phyloP scores from a whole-genome alignment of 2,797 vertebrate genomes.

The Scomberomorus guttatus region DNA sequence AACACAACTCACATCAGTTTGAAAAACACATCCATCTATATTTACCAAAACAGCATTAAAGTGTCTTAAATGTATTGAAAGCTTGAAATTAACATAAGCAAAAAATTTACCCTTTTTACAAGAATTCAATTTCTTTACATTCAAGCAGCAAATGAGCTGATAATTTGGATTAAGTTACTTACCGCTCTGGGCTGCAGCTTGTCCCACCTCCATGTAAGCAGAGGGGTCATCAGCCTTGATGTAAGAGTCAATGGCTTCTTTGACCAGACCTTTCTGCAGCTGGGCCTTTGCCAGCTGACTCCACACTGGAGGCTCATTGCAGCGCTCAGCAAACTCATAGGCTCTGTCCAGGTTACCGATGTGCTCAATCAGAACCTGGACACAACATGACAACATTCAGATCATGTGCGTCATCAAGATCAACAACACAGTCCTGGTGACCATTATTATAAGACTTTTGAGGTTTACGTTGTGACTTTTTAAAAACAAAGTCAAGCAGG shows the following conservation, averaged over 20 bases:
- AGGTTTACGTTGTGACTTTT: not conserved
- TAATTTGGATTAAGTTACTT: slow-evolving; percentile 39
- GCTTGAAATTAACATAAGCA: not conserved
- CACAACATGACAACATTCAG: not conserved
- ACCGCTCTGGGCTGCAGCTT: slow-evolving; percentile 97
- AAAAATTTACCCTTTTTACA: not conserved
- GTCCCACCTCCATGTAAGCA: slow-evolving; percentile 99
- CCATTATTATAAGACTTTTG: not conserved
- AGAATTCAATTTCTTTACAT: not conserved
- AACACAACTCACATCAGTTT: slow-evolving; percentile 15
- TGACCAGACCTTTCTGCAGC: slow-evolving; percentile 97
- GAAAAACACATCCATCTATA: not conserved
- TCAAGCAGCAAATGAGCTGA: not conserved
- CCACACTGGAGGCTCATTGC: slow-evolving; percentile 99
- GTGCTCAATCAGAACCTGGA: slow-evolving; percentile 97
- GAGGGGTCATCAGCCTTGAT: slow-evolving; percentile 99
- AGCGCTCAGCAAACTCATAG: slow-evolving; percentile 98
- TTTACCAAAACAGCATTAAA: not conserved
- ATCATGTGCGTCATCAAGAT: too few relatives aligned
- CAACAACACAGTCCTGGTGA: not conserved
- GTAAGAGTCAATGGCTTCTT: slow-evolving; percentile 98
- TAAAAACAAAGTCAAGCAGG: not conserved
- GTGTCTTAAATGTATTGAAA: not conserved
- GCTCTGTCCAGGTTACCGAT: slow-evolving; percentile 98
- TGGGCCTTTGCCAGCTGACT: slow-evolving; percentile 98